phyloP scores from a whole-genome alignment of 2,888 invertebrate genomes.

The Seira musarum region DNA sequence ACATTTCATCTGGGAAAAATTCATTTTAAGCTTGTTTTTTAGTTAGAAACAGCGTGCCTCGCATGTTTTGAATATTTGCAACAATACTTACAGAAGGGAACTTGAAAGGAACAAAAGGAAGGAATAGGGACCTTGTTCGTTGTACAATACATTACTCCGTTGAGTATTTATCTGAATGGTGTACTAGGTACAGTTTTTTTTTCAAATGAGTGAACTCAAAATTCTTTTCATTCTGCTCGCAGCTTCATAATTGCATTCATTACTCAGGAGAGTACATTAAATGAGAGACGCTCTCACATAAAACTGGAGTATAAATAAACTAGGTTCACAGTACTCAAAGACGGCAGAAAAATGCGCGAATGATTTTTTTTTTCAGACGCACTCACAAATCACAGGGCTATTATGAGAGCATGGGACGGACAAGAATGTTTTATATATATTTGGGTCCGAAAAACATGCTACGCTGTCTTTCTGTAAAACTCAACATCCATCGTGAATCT shows the following conservation, averaged over 20 bases:
- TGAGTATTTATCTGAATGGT: no score
- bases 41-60: neutral
- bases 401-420: neutral
- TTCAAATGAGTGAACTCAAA: constrained; percentile 8
- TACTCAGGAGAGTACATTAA: constrained; percentile 25
- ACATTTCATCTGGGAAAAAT: neutral
- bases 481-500: neutral
- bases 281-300: neutral
- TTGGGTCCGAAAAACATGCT: neutral
- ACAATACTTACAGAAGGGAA: neutral
- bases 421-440: neutral
- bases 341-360: neutral
- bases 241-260: constrained; percentile 25
- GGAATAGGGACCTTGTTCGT: neutral
- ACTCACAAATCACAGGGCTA: neutral
- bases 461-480: neutral
- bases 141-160: no score
- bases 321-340: neutral
- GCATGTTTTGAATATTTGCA: neutral
- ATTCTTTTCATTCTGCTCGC: constrained; percentile 26
- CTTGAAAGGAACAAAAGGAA: neutral
- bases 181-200: neutral
- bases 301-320: neutral
- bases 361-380: neutral
- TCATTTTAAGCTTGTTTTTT: no score